Evolutionary conservation across 2,888 invertebrate species (phyloP).

Genomic region (Plebejus anna): DNA sequence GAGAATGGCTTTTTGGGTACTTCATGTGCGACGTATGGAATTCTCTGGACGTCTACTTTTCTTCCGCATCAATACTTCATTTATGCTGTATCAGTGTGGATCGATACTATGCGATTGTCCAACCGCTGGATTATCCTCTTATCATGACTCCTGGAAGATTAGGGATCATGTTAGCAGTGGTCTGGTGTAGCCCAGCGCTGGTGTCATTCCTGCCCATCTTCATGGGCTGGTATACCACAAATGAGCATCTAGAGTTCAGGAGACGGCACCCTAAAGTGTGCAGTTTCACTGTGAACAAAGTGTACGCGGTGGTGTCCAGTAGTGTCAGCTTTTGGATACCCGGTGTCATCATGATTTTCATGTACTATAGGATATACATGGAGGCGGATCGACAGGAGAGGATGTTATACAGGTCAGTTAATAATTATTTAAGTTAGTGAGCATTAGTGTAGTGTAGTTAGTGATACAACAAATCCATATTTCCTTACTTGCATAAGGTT

Average conservation of each 20-base stretch:
- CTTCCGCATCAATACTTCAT: slow-evolving; percentile 95
- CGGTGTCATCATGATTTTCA: slow-evolving; percentile 94
- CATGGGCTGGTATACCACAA: slow-evolving; percentile 96
- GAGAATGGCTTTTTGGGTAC: slow-evolving; percentile 92
- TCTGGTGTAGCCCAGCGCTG: slow-evolving; percentile 95
- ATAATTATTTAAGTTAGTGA: neutral
- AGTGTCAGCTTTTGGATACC: slow-evolving; percentile 97
- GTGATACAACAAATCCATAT: too few relatives aligned
- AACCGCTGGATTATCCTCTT: slow-evolving; percentile 94
- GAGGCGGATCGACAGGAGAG: slow-evolving; percentile 92
- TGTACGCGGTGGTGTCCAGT: slow-evolving; percentile 93
- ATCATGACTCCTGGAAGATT: slow-evolving; percentile 93
- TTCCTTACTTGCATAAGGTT: too few relatives aligned
- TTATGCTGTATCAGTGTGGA: slow-evolving; percentile 95
- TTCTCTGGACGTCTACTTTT: slow-evolving; percentile 96
- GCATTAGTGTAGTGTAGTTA: too few relatives aligned
- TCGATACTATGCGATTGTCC: slow-evolving; percentile 94
- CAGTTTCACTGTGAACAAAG: slow-evolving; percentile 91
- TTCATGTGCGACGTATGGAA: slow-evolving; percentile 98
- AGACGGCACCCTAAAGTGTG: slow-evolving; percentile 86
- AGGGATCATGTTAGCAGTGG: slow-evolving; percentile 90
- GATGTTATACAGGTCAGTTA: slow-evolving; percentile 87
- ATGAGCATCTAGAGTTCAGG: slow-evolving; percentile 85
- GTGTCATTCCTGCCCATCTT: slow-evolving; percentile 97
- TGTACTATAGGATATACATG: slow-evolving; percentile 93